Percentiles rank a stretch among this genome's conserved stretches.
Conservation (phyloP, 1,140 invertebrate species). For the Tribolium castaneum region DNA sequence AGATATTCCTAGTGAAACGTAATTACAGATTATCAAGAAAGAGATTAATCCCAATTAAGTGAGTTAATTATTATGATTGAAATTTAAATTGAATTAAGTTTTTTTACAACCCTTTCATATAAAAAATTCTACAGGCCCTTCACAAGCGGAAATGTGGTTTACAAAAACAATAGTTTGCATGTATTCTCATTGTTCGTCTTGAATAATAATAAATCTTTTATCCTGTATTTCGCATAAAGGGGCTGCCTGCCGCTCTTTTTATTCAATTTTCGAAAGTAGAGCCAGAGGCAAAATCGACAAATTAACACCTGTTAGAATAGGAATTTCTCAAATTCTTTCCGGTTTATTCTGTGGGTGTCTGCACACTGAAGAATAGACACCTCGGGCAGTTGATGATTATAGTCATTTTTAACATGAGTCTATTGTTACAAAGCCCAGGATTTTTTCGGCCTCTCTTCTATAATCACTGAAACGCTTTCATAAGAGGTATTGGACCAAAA, state of each 20-base stretch:
- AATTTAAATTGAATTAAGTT: background rate
- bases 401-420: background rate
- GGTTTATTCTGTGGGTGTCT: background rate
- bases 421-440: background rate
- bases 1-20: background rate
- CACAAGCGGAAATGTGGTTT: background rate
- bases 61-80: background rate
- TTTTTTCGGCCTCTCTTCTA: background rate
- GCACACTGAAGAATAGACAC: background rate
- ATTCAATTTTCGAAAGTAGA: background rate
- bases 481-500: background rate
- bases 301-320: background rate
- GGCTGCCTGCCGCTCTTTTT: background rate
- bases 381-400: constrained; percentile 3
- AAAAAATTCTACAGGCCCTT: background rate
- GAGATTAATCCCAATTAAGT: background rate
- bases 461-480: background rate
- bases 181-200: background rate
- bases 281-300: background rate
- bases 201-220: background rate
- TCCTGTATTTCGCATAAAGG: background rate
- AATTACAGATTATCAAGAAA: background rate
- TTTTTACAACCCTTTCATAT: background rate
- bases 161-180: background rate
- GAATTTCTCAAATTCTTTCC: background rate